Evolutionary conservation across 2,888 invertebrate species (phyloP), one percentile per base, ranked within the genome.

Genomic region (Calameuta idolon): DNA sequence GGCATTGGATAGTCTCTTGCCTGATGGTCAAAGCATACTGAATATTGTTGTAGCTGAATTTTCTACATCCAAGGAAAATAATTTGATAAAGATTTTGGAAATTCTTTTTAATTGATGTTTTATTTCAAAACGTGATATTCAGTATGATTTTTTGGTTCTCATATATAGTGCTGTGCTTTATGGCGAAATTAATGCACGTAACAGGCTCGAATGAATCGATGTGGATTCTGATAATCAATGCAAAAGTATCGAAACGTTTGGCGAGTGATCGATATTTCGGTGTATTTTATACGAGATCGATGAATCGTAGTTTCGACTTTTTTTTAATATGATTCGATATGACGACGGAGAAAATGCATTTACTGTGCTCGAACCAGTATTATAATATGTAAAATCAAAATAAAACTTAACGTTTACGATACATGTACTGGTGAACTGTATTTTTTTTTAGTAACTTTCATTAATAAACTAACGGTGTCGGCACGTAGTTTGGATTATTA

Each of bases 391-490:
- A 31, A 71, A 71, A 71, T 71, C 71, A 71, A 71, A 71, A 71
- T 71, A 71, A 71, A 71, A 71, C 12, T 31, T 33, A 71, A 71
- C 71, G 33, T 71, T 34, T 12, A 23, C 71, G 71, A 55, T 71
- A 71, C 71, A 23, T 71, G 71, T 34, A 23, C 33, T 31, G 71
- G 71, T 71, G 71, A 71, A 31, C 34, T 71, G 71, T 71, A 71
- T 35, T 74, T 74, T 74, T 34, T 74, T 37, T 34, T 74, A 74
- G 30, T 34, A 74, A 74, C 23, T 37, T 55, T 33, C n/a, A 74
- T 74, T 74, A 74, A 74, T 74, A 34, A 74, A 74, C 37, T 74
- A 74, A 74, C 74, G 74, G 74, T 74, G 74, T 33, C 30, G 74
- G 74, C n/a, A 34, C 5, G 35, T 74, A 74, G 74, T 74, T 74